A percentile compares a stretch with the other conserved stretches of the same genome.
Conservation (phyloP, 2,113 vertebrate species). For the Andinoacara biseriatus region DNA sequence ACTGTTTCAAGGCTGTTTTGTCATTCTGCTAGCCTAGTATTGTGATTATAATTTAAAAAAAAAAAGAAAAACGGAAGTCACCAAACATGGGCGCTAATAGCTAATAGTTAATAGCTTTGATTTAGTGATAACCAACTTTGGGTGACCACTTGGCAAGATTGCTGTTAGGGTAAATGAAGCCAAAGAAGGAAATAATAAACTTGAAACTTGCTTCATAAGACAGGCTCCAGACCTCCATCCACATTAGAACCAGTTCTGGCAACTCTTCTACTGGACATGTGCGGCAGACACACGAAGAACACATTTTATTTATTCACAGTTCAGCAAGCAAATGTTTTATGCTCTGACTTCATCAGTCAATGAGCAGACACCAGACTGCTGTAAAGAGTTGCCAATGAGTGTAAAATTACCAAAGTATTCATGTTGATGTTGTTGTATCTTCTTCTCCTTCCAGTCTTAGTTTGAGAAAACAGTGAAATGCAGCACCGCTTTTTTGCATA, state of each 20-base stretch:
- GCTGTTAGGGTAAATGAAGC: too few relatives aligned
- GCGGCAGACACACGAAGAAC: not conserved
- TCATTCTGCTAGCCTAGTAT: not conserved
- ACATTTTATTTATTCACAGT: not conserved
- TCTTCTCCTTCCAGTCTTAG: not conserved
- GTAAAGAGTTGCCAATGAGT: not conserved
- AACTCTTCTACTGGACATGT: not conserved
- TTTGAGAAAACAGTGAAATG: not conserved
- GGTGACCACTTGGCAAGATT: too few relatives aligned
- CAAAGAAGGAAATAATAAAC: too few relatives aligned
- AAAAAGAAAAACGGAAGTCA: too few relatives aligned
- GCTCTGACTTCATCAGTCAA: not conserved
- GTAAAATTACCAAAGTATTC: not conserved
- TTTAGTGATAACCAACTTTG: not conserved
- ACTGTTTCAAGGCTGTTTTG: not conserved
- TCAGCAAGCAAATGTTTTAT: not conserved
- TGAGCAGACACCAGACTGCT: constrained; percentile 1
- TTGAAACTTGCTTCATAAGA: not conserved
- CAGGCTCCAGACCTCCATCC: not conserved
- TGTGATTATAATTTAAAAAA: not conserved
- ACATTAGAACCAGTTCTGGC: not conserved
- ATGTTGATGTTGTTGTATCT: not conserved
- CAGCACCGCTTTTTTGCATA: not conserved
- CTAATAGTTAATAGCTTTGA: not conserved
- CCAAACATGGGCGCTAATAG: not conserved